These are phyloP conservation scores for Isotomurus palustris DNA, from an alignment of 2,888 invertebrate species.

Conservation along the genomic window DNA sequence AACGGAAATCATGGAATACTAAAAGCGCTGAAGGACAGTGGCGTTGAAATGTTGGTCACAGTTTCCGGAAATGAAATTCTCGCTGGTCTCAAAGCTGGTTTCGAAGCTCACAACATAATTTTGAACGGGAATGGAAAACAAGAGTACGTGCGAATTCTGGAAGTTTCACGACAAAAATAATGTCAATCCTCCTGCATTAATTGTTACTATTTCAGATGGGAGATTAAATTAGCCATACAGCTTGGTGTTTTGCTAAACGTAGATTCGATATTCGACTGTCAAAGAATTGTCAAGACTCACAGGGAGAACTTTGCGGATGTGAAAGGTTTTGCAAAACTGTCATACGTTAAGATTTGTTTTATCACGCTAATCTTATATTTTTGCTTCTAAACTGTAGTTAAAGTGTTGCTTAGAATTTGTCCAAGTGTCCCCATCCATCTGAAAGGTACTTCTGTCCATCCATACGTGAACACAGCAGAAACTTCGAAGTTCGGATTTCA, in stretches of 20 bases:
- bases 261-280: conserved; percentile 51
- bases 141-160: conserved; percentile 24
- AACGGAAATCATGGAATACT: conserved; percentile 49
- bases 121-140: conserved; percentile 52
- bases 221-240: conserved; percentile 49
- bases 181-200: background rate
- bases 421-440: conserved; percentile 48
- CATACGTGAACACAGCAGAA: conserved; percentile 48
- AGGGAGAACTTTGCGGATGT: no score
- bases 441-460: conserved; percentile 46
- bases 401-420: conserved; percentile 49
- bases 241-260: conserved; percentile 50
- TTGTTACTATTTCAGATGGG: conserved; percentile 47
- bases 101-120: conserved; percentile 48
- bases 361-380: conserved; percentile 3
- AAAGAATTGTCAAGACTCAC: conserved; percentile 48
- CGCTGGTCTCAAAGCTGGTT: conserved; percentile 49
- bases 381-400: conserved; percentile 29
- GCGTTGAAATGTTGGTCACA: conserved; percentile 43
- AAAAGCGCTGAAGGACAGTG: conserved; percentile 43
- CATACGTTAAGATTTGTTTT: no score
- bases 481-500: conserved; percentile 51
- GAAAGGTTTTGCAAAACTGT: no score
- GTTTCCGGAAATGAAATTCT: conserved; percentile 51
- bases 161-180: background rate